Evolutionary conservation across 1,140 invertebrate genomes (phyloP).

Genomic region (Brachionus plicatilis): DNA sequence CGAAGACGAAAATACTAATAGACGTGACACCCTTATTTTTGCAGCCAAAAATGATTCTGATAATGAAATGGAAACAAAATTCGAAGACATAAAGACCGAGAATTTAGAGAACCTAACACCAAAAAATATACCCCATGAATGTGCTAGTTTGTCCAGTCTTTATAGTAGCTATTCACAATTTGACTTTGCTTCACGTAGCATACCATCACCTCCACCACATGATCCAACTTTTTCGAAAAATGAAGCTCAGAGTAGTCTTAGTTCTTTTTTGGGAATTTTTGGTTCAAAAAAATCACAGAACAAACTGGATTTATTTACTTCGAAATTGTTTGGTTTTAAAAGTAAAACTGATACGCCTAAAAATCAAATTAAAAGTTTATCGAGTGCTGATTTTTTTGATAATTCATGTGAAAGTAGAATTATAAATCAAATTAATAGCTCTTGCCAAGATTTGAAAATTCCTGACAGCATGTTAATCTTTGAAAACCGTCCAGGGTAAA

Average conservation of each 20-base stretch:
- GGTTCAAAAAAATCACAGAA: constrained; percentile 18
- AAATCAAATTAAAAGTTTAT: background rate
- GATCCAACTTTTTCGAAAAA: background rate
- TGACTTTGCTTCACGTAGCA: background rate
- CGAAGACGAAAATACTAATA: background rate
- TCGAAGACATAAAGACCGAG: background rate
- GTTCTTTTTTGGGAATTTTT: constrained; percentile 4
- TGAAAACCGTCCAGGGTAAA: constrained; percentile 31
- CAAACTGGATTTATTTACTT: constrained; percentile 9
- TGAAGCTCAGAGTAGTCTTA: background rate
- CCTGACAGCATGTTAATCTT: constrained; percentile 32
- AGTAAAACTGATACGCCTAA: background rate
- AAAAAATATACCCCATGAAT: background rate
- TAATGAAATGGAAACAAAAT: background rate
- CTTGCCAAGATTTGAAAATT: constrained; percentile 15
- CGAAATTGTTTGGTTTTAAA: constrained; percentile 18
- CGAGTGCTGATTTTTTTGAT: background rate
- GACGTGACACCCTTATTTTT: constrained; percentile 10
- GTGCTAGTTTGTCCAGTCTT: background rate
- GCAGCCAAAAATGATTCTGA: background rate
- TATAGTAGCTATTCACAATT: constrained; percentile 18
- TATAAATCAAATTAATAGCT: background rate
- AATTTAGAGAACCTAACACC: background rate
- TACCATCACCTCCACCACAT: background rate
- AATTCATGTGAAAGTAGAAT: background rate